Percentiles rank a stretch among this genome's conserved stretches.
Conservation (phyloP, 64 coral and sea anemone species). For the Orbicella faveolata region DNA sequence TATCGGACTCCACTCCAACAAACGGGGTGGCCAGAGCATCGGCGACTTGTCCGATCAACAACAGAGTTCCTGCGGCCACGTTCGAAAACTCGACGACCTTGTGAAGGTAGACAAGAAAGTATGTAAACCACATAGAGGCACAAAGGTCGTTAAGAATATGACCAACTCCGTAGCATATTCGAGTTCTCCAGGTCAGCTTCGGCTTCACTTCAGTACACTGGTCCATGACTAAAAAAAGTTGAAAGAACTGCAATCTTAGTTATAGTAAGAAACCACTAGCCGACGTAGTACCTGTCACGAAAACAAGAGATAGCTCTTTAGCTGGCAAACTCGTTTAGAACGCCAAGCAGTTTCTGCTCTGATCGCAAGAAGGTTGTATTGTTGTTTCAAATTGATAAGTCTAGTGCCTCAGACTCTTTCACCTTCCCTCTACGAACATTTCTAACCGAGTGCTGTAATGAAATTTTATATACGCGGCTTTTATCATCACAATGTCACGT, state of each 20-base stretch:
- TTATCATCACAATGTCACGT: not conserved
- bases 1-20: conserved; percentile 97
- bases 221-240: not conserved
- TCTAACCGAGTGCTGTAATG: not conserved
- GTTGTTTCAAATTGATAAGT: no score
- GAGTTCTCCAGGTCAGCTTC: conserved; percentile 28
- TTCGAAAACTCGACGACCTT: conserved; percentile 78
- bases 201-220: not conserved
- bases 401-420: no score
- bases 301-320: no score
- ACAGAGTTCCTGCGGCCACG: conserved; percentile 70
- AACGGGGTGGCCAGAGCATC: conserved; percentile 88
- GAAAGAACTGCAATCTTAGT: not conserved
- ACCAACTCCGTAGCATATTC: conserved; percentile 93
- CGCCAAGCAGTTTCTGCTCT: not conserved
- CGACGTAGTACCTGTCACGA: not conserved
- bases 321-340: not conserved
- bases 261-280: no score
- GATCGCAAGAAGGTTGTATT: no score
- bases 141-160: conserved; percentile 96
- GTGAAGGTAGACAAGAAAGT: conserved; percentile 85
- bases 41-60: conserved; percentile 91
- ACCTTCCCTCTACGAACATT: no score
- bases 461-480: not conserved
- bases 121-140: conserved; percentile 98